Conservation (phyloP, 1,140 invertebrate genomes). For the Tenebrio molitor region DNA sequence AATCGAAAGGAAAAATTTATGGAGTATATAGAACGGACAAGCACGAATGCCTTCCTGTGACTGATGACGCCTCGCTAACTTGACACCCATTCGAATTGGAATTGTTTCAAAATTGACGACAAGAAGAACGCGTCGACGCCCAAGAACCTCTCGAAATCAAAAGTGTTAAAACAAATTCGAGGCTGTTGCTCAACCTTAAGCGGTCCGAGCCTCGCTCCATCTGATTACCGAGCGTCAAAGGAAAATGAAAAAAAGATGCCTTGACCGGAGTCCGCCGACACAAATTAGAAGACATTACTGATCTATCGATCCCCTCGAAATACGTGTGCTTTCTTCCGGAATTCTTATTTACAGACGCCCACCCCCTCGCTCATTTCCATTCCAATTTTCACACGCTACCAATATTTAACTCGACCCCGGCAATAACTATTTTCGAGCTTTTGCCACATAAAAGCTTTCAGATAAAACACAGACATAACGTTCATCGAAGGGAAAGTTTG, state of each 20-base stretch:
- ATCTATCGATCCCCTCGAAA: no score
- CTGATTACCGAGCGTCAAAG: background rate
- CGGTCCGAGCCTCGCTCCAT: slow-evolving; percentile 8
- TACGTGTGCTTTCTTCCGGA: no score
- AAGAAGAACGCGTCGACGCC: no score
- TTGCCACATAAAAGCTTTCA: background rate
- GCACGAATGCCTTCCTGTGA: background rate
- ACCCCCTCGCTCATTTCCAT: background rate
- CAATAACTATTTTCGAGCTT: background rate
- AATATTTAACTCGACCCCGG: background rate
- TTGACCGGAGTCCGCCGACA: background rate
- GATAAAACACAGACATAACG: no score
- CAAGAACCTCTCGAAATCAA: no score
- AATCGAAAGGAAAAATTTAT: slow-evolving; percentile 20
- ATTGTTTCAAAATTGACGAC: background rate
- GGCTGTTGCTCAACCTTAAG: background rate
- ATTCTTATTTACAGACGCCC: no score
- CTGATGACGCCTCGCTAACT: background rate
- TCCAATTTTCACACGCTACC: background rate
- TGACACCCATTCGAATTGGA: background rate
- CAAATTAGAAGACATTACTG: no score
- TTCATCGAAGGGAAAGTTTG: background rate
- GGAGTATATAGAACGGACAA: background rate
- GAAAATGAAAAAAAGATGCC: slow-evolving; percentile 5
- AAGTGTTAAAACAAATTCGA: no score